Conservation (phyloP, 2,888 invertebrate genomes). For the Drosophila niveifrons region DNA sequence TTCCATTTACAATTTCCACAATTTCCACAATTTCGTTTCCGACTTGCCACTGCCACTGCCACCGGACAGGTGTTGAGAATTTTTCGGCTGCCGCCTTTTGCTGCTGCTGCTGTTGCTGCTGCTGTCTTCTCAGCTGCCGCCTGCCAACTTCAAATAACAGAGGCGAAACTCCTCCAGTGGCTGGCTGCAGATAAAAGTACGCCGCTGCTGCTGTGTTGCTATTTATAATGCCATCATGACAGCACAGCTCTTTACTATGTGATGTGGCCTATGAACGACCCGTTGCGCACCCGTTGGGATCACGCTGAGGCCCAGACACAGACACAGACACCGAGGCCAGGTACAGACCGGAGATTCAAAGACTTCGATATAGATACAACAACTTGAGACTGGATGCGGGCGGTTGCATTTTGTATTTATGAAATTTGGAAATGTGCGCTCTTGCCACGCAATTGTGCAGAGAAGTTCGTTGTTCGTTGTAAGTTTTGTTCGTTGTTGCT, state of each 20-base stretch:
- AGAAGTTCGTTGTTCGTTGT: slow-evolving; percentile 69
- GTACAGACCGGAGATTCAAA: not conserved
- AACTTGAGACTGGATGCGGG: slow-evolving; percentile 57
- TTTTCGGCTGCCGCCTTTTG: slow-evolving; percentile 20
- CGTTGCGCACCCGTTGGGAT: slow-evolving; percentile 39
- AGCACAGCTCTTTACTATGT: slow-evolving; percentile 22
- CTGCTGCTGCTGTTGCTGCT: not conserved
- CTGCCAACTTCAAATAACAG: slow-evolving; percentile 13
- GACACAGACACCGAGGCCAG: slow-evolving; percentile 10
- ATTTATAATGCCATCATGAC: slow-evolving; percentile 55
- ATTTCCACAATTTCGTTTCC: slow-evolving; percentile 22
- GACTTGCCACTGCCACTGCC: slow-evolving; percentile 32
- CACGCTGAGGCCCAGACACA: not conserved
- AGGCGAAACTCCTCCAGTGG: slow-evolving; percentile 38
- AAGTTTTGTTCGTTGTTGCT: slow-evolving; percentile 31
- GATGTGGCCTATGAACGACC: slow-evolving; percentile 30
- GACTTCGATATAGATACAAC: slow-evolving; percentile 14
- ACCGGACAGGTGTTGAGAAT: slow-evolving; percentile 74
- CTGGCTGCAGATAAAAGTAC: slow-evolving; percentile 58
- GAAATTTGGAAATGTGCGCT: slow-evolving; percentile 64
- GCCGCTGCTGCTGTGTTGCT: slow-evolving; percentile 46
- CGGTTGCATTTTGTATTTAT: slow-evolving; percentile 75
- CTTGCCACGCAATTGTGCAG: slow-evolving; percentile 77
- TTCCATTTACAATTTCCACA: slow-evolving; percentile 5
- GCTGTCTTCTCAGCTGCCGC: slow-evolving; percentile 14